A percentile compares a stretch with the other conserved stretches of the same genome.
Evolutionary conservation across 2,888 invertebrate genomes (phyloP).

Genomic region (Trimorus sp.): DNA sequence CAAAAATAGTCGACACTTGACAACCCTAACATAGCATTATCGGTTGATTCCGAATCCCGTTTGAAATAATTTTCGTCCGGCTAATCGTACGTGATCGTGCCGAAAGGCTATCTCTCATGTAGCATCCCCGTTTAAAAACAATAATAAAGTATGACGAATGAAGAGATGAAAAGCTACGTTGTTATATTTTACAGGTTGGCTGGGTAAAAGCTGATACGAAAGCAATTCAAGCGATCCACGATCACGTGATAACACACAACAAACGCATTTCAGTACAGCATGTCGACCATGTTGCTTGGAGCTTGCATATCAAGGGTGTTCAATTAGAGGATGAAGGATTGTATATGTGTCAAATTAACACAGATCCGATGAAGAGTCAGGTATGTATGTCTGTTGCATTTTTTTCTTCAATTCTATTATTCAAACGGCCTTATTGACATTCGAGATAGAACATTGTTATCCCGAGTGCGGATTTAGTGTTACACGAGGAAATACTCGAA

Average conservation of each 20-base stretch:
- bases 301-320: conserved; percentile 92
- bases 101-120: neutral
- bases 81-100: neutral
- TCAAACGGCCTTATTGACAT: conserved; percentile 39
- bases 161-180: conserved; percentile 43
- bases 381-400: conserved; percentile 81
- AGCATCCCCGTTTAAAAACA: neutral
- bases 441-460: conserved; percentile 46
- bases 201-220: conserved; percentile 97
- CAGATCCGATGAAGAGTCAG: conserved; percentile 97
- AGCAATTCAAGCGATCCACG: conserved; percentile 95
- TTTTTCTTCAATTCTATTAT: conserved; percentile 41
- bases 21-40: too few relatives aligned
- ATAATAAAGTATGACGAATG: conserved; percentile 33
- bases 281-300: conserved; percentile 93
- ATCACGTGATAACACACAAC: conserved; percentile 96
- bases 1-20: too few relatives aligned
- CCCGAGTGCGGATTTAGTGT: conserved; percentile 18
- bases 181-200: conserved; percentile 86
- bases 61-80: neutral
- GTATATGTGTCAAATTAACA: conserved; percentile 98
- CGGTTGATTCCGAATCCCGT: too few relatives aligned
- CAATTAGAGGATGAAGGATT: conserved; percentile 94
- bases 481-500: conserved; percentile 33
- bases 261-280: conserved; percentile 92